Percentiles rank a stretch among this genome's conserved stretches.
phyloP scores from a whole-genome alignment of 2,113 vertebrate genomes.

The Macaca fascicularis region DNA sequence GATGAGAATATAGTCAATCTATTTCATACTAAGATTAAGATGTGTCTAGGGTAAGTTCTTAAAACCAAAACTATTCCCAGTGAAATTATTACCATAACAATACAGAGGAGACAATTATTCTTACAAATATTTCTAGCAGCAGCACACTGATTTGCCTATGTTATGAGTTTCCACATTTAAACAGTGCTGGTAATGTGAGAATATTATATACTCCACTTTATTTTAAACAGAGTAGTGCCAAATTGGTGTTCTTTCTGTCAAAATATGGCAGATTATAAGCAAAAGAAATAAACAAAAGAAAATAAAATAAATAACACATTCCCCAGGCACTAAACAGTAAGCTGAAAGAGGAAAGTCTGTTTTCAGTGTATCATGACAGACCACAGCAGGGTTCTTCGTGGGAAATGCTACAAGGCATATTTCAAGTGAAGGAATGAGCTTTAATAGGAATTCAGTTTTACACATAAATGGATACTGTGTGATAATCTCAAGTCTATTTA shows the following conservation, averaged over 20 bases:
- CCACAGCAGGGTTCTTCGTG: constrained; percentile 74
- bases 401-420: constrained; percentile 73
- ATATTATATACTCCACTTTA: constrained; percentile 32
- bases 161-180: background rate
- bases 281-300: constrained; percentile 61
- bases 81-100: background rate
- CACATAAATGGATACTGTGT: constrained; percentile 68
- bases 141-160: background rate
- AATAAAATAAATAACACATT: constrained; percentile 43
- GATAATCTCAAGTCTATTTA: constrained; percentile 81
- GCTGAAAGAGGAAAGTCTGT: constrained; percentile 60
- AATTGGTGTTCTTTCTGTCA: constrained; percentile 62
- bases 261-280: constrained; percentile 54
- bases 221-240: constrained; percentile 8
- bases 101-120: background rate
- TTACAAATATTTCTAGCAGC: background rate
- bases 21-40: background rate
- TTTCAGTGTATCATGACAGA: constrained; percentile 74
- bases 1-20: background rate
- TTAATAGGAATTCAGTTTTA: constrained; percentile 79
- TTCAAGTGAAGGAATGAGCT: constrained; percentile 79
- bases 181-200: constrained; percentile 4
- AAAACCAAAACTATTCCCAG: background rate
- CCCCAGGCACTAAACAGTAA: constrained; percentile 55
- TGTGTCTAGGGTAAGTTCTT: background rate